These are phyloP conservation scores for Lepidocyrtoides sp. DNA, from an alignment of 2,888 invertebrate species.

Conservation along the genomic window DNA sequence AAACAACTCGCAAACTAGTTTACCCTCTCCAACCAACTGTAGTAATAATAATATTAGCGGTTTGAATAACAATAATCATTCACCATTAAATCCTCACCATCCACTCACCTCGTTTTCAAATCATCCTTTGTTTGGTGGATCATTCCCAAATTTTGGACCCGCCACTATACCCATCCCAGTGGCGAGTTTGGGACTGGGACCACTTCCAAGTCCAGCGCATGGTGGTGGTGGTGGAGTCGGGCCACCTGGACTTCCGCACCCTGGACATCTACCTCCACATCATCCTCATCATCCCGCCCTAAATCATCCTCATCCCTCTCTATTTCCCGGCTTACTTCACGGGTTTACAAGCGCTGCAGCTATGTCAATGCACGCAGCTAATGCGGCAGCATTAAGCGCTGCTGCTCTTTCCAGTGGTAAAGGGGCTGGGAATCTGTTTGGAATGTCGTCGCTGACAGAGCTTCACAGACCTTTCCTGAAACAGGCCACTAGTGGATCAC, in stretches of 20 bases:
- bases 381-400: conserved; percentile 75
- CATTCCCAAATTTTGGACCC: conserved; percentile 78
- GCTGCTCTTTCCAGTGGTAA: conserved; percentile 61
- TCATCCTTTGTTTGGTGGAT: conserved; percentile 61
- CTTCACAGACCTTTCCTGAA: conserved; percentile 85
- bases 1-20: conserved; percentile 80
- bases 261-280: conserved; percentile 78
- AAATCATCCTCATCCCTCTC: conserved; percentile 74
- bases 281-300: conserved; percentile 80
- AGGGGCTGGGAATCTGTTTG: conserved; percentile 45
- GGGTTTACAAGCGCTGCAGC: conserved; percentile 83
- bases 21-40: conserved; percentile 78
- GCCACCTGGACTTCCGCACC: conserved; percentile 18
- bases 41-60: conserved; percentile 35
- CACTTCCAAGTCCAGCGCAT: conserved; percentile 83
- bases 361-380: conserved; percentile 82
- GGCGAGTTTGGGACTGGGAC: conserved; percentile 82
- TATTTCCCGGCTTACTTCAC: conserved; percentile 85
- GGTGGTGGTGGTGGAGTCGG: conserved; percentile 46
- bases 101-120: conserved; percentile 63
- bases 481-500: conserved; percentile 70
- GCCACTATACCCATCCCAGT: conserved; percentile 84
- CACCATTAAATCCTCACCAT: conserved; percentile 76
- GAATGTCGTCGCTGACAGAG: conserved; percentile 72
- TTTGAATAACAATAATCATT: conserved; percentile 66